Evolutionary conservation across 2,888 invertebrate genomes (phyloP), one percentile per base, ranked within the genome.

Genomic region (Eristalinus aeneus): DNA sequence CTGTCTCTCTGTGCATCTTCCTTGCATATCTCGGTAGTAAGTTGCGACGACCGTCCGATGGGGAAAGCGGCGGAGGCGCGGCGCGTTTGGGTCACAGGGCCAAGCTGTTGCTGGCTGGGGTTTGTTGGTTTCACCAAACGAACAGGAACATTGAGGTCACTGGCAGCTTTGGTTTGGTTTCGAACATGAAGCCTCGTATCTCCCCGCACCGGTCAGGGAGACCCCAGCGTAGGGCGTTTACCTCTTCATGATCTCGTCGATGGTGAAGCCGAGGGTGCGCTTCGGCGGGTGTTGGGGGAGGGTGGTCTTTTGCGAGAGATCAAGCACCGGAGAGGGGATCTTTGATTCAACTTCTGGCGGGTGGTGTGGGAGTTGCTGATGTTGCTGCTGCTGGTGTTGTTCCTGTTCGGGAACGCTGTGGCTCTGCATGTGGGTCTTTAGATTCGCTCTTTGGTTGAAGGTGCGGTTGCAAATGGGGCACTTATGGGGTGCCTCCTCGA

Each of bases 401-500:
- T 80, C 84, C 64, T 60, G 78, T 8, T 88, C 87, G 23, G 84
- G 82, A 53, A 89, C 90, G 73, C 96, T 96, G 92, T 98, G 98
- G 12, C 97, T 97, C 89, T 97, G 93, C 87, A 98, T 94, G 92
- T 98, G 98, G 0, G 97, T 97, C 93, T 98, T 98, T 88, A 98
- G 94, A 91, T 98, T 98, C 82, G 97, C 97, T 89, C 98, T 94
- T 94, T 98, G 98, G 93, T 98, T 98, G 94, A 98, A 98, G 90
- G 96, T 96, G 85, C 97, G 95, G 89, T 95, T 95, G 93, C 98
- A 98, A 31, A 97, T 96, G 10, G 97, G 96, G 90, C 98, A 98
- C 91, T 98, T 98, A 92, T 98, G 98, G 0, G 98, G 97, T 5
- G 97, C 97, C 92, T 98, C 97, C 93, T 98, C 97, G 95, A 97